Evolutionary conservation across 1,140 invertebrate genomes (phyloP), one percentile per base, ranked within the genome.

Genomic region (Steinernema feltiae): DNA sequence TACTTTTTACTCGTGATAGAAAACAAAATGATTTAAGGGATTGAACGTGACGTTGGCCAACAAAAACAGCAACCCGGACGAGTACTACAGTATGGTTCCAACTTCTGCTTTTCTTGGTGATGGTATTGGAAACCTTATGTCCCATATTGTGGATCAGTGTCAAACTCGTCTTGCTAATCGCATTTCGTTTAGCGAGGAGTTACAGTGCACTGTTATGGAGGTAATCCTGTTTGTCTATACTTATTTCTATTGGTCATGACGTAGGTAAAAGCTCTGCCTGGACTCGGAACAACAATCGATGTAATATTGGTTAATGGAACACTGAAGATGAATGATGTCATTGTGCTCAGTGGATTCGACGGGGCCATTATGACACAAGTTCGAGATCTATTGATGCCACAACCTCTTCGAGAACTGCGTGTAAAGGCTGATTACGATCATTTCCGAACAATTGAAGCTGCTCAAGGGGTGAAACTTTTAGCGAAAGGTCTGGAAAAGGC

Each of bases 341-440:
- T 98, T 87, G 91, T 99, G 30, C 87, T 98, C 35, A 95, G 97
- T 12, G 97, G 97, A 32, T 97, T 94, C 1, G 97, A 99, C 85
- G 97, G 97, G 21, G 94, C 97, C 1, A 95, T 99, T 71, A 93
- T 95, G 1, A 99, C 97, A 0, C 94, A 97, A 89, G 96, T 99
- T 78, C 90, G 96, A 69, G 97, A 95, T 1, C 89, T 99, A 0
- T 89, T 99, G 1, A 97, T 98, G 92, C 97, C 97, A 1, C 93
- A 97, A 86, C 95, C 97, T 0, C 91, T 99, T 89, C 95, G 94
- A 87, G 97, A 99, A 87, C 88, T 99, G n/a, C 89, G 96, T 82
- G 94, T 98, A 0, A 99, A 97, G 90, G 93, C 93, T 86, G 93
- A 94, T 15, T 99, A 98, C 86, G 91, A 94, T 63, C 95, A 98